phyloP scores from a whole-genome alignment of 92 coral and sea anemone species.

The Phenganax marumi region DNA sequence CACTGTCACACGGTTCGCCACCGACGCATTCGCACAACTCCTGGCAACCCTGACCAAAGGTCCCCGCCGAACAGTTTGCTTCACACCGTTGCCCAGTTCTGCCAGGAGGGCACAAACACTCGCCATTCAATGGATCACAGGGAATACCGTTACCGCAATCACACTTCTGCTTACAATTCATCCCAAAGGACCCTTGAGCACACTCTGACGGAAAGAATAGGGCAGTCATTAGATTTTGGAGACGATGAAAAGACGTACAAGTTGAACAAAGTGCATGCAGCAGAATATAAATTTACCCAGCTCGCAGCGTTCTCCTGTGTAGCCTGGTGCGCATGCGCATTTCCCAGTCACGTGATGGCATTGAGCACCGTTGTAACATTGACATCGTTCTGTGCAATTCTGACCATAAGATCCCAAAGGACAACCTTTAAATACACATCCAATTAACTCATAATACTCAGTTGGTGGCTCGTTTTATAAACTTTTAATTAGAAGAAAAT shows the following conservation, averaged over 20 bases:
- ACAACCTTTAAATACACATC: constrained; percentile 55
- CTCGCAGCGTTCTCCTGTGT: constrained; percentile 65
- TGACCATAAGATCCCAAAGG: constrained; percentile 64
- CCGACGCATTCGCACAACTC: constrained; percentile 58
- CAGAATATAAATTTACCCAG: constrained; percentile 44
- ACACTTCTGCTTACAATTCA: constrained; percentile 61
- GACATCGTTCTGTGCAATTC: constrained; percentile 60
- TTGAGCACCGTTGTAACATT: constrained; percentile 64
- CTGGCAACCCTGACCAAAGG: constrained; percentile 57
- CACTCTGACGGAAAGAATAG: constrained; percentile 52
- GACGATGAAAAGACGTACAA: no score
- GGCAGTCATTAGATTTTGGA: not conserved
- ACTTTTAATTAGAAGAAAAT: no score
- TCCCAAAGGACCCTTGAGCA: constrained; percentile 65
- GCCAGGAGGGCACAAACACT: constrained; percentile 73
- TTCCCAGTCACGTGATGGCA: constrained; percentile 87
- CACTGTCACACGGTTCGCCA: constrained; percentile 65
- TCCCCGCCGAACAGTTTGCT: constrained; percentile 55
- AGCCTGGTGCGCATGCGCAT: constrained; percentile 77
- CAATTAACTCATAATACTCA: not conserved
- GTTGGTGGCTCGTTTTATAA: not conserved
- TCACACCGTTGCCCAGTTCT: constrained; percentile 69
- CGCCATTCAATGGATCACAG: constrained; percentile 72
- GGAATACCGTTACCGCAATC: constrained; percentile 62
- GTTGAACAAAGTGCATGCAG: not conserved